Conservation (phyloP, 2,797 vertebrate species). For the Okamejei kenojei region DNA sequence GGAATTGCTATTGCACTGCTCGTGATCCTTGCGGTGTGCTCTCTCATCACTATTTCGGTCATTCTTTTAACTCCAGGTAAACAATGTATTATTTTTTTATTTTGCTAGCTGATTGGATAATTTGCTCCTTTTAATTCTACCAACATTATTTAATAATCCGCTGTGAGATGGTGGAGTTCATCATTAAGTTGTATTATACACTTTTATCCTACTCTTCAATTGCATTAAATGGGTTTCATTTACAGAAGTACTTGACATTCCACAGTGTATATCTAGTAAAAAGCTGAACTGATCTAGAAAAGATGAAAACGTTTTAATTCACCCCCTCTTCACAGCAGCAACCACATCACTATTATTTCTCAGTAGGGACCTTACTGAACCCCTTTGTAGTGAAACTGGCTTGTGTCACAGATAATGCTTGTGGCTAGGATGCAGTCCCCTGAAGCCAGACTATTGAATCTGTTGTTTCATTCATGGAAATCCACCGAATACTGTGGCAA, state of each 20-base stretch:
- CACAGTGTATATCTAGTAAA: no score
- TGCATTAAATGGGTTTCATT: background rate
- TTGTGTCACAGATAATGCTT: background rate
- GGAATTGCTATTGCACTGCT: constrained; percentile 93
- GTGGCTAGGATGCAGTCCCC: background rate
- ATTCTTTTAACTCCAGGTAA: constrained; percentile 94
- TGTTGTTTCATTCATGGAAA: background rate
- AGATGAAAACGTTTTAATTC: background rate
- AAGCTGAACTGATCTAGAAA: background rate
- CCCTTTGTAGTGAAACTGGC: background rate
- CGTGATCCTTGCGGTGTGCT: constrained; percentile 93
- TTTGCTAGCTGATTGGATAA: background rate
- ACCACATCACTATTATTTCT: background rate
- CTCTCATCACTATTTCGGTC: constrained; percentile 94
- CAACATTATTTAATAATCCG: background rate
- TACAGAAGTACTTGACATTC: background rate
- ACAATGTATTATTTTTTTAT: background rate
- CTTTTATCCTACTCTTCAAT: background rate
- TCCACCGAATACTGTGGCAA: background rate
- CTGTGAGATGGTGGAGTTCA: background rate
- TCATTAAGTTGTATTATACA: background rate
- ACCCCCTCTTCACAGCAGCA: no score
- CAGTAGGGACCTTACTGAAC: background rate
- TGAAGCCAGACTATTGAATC: background rate
- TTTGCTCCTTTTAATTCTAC: background rate